phyloP scores from a whole-genome alignment of 2,888 invertebrate genomes.

The Phrixothrix hirtus region DNA sequence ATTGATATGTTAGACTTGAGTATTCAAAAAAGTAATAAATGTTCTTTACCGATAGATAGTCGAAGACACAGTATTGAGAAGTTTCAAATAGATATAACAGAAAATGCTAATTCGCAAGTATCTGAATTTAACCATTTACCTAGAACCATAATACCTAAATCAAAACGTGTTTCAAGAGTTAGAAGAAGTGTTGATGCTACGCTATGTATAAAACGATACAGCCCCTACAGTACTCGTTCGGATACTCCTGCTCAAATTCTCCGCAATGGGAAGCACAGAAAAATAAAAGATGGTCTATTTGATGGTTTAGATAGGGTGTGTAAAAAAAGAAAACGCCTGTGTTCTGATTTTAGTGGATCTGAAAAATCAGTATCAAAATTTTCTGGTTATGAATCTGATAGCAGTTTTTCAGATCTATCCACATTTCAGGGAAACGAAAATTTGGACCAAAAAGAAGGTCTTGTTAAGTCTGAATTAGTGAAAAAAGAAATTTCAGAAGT shows the following conservation, averaged over 20 bases:
- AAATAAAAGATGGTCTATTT: constrained; percentile 62
- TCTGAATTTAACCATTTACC: constrained; percentile 45
- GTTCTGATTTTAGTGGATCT: constrained; percentile 64
- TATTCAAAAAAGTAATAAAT: constrained; percentile 43
- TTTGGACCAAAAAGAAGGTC: constrained; percentile 34
- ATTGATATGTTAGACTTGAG: constrained; percentile 55
- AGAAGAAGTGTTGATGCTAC: constrained; percentile 44
- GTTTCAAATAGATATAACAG: constrained; percentile 44
- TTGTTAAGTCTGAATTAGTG: constrained; percentile 13
- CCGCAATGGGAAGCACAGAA: constrained; percentile 69
- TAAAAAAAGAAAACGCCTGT: constrained; percentile 60
- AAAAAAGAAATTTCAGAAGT: constrained; percentile 28
- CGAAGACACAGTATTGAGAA: constrained; percentile 55
- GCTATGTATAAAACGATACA: constrained; percentile 43
- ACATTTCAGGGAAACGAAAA: constrained; percentile 48
- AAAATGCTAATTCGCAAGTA: constrained; percentile 31
- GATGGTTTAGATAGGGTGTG: constrained; percentile 61
- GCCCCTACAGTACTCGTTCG: constrained; percentile 66
- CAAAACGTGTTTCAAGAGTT: constrained; percentile 43
- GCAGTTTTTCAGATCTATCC: constrained; percentile 63
- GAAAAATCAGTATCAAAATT: constrained; percentile 65
- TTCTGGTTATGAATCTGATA: constrained; percentile 66
- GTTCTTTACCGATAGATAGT: constrained; percentile 38
- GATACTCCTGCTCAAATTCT: constrained; percentile 64
- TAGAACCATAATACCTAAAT: constrained; percentile 47